Base-by-base conservation (phyloP, 2,113 vertebrate species). In the Gadus macrocephalus region DNA sequence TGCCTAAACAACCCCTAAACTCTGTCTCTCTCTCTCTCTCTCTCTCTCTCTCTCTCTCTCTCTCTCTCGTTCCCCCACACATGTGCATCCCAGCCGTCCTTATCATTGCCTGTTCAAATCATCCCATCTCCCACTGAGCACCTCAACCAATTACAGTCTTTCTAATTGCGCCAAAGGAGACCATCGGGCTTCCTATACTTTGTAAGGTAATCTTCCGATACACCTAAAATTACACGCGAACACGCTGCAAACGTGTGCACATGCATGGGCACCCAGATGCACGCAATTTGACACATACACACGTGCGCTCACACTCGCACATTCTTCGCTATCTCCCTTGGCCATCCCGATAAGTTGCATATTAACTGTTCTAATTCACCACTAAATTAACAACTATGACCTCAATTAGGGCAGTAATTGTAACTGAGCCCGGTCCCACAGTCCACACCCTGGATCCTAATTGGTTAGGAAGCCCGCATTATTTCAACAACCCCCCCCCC, bases 301-400 rank as follows among this genome's bases (percentile, higher is more conserved):
- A 31, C 31, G 5, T 16, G 9, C 42, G 25, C 59, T 38, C 28
- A 62, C 62, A 62, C 16, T 5, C 66, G 42, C 60, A 59, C 69
- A 66, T 82, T 83, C 77, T 87, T 82, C 72, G 79, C 83, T 75
- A 74, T 89, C 88, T 92, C 90, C 87, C 90, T 66, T 90, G 90
- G 91, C 87, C 89, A 82, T 89, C 87, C 83, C 80, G 85, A 89
- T 91, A 91, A 91, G 90, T n/a, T 82, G 86, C 84, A 84, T 87
- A 92, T 91, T 91, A 92, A 92, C 89, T 87, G 88, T 92, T 92
- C 88, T 91, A 93, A 91, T 91, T 93, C 85, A 87, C 87, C 86
- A 90, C 89, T 89, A 92, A 92, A 92, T 92, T 87, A 92, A 92
- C 90, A 88, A 92, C 88, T 88, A 87, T 92, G 90, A 92, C 91